Evolutionary conservation across 2,113 vertebrate genomes (phyloP), one percentile per base, ranked within the genome.

Genomic region (Toxotes jaculatrix): DNA sequence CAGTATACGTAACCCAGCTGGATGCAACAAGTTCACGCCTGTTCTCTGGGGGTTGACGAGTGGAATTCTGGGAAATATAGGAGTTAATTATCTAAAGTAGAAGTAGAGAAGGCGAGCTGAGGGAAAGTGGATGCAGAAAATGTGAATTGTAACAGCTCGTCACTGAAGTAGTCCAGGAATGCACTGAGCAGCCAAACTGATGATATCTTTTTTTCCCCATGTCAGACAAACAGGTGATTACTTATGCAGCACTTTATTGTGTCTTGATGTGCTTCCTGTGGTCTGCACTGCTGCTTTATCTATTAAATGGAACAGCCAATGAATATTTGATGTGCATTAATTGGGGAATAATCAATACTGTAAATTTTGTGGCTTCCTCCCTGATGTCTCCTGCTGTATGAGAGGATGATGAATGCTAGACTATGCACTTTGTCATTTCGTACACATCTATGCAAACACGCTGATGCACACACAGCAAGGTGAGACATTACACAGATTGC

Each of bases 1-100:
- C 88, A 89, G 80, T 92, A 91, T 89, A 91, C 79, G 85, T 89
- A 91, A 92, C 92, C 87, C 77, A 66, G 74, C 88, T 90, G 89
- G 82, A 89, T 90, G 87, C 87, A 87, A 87, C 86, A 91, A 90
- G 85, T 89, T 89, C 87, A 88, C 65, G 87, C 87, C 79, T 89
- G 88, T 88, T 89, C 89, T 89, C 82, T n/a, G 60, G 83, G 80
- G 74, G 74, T 71, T 88, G 87, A 75, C 3, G 38, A 83, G 74
- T 87, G 83, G 85, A 80, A 91, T 87, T 88, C 83, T 90, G 91
- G 85, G 83, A 87, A 89, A 91, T 81, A 87, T 62, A 85, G 83
- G 69, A 89, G 77, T 83, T 73, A 66, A 84, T 87, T 83, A 78
- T 83, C 53, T 31, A 36, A 80, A 80, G 77, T 42, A 77, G 53